phyloP scores from a whole-genome alignment of 2,888 invertebrate genomes.

The Leptinotarsa peninsularis region DNA sequence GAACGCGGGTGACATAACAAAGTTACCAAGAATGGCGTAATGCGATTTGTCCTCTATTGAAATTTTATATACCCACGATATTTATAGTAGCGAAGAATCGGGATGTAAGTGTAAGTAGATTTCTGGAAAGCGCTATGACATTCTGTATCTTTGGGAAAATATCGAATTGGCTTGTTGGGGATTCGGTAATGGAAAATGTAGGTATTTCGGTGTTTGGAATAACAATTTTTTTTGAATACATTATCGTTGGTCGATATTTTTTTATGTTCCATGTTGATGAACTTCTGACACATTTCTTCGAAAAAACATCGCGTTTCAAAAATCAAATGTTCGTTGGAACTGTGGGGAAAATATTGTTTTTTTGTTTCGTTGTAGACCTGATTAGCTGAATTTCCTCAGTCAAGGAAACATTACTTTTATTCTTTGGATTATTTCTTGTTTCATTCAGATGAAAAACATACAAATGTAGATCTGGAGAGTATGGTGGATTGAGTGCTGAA shows the following conservation, averaged over 20 bases:
- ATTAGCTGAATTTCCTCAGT: too few relatives aligned
- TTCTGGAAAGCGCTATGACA: slow-evolving; percentile 6
- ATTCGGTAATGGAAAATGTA: slow-evolving; percentile 12
- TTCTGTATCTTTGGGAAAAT: background rate
- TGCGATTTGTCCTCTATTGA: slow-evolving; percentile 16
- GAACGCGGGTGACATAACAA: slow-evolving; percentile 3
- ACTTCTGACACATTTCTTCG: background rate
- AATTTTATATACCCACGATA: slow-evolving; percentile 24
- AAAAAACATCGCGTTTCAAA: background rate
- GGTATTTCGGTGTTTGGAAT: background rate
- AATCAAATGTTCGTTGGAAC: too few relatives aligned
- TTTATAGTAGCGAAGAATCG: slow-evolving; percentile 24
- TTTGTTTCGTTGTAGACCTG: too few relatives aligned
- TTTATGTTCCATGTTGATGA: background rate
- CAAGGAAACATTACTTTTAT: too few relatives aligned
- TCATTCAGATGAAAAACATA: too few relatives aligned
- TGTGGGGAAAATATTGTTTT: too few relatives aligned
- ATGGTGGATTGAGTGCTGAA: too few relatives aligned
- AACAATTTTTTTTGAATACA: background rate
- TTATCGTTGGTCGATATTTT: background rate
- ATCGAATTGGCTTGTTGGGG: background rate
- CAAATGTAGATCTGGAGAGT: too few relatives aligned
- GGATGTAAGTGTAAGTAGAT: slow-evolving; percentile 14
- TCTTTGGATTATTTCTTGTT: too few relatives aligned
- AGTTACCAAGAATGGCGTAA: background rate